These are phyloP conservation scores for Numenius phaeopus DNA, from an alignment of 2,797 vertebrate genomes.

Conservation along the genomic window DNA sequence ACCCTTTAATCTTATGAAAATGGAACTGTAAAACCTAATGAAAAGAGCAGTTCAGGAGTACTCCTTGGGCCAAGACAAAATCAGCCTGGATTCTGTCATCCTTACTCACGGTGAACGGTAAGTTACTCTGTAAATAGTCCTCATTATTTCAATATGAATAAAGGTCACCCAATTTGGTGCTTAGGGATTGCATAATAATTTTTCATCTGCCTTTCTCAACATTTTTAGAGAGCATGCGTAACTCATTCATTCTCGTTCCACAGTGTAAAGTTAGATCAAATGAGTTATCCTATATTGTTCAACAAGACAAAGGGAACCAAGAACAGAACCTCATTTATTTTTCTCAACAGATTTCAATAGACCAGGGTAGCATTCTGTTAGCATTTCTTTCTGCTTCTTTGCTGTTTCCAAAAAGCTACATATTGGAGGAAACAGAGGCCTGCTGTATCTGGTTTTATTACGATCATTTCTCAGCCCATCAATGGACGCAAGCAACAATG, in stretches of 20 bases:
- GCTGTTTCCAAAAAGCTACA: neutral
- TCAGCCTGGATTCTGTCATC: constrained; percentile 9
- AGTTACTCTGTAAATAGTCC: neutral
- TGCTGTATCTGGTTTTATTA: neutral
- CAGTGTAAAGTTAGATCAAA: neutral
- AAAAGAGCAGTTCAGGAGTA: neutral
- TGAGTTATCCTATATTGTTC: neutral
- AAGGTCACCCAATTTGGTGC: neutral
- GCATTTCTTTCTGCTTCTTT: neutral
- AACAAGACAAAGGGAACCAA: neutral
- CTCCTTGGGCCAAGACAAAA: neutral
- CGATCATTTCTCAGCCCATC: neutral
- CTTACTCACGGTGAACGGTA: neutral
- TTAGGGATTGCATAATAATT: constrained; percentile 2
- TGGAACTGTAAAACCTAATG: neutral
- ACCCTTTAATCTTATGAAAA: constrained; percentile 4
- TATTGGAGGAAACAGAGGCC: neutral
- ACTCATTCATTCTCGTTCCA: neutral
- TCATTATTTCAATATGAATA: constrained; percentile 24
- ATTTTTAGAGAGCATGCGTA: neutral
- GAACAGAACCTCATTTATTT: constrained; percentile 1
- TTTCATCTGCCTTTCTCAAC: neutral
- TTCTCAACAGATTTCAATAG: neutral
- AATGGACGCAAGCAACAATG: neutral
- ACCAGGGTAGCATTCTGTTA: neutral